Evolutionary conservation across 2,888 invertebrate genomes (phyloP), one percentile per base, ranked within the genome.

Genomic region (Ornithoptera priamus): DNA sequence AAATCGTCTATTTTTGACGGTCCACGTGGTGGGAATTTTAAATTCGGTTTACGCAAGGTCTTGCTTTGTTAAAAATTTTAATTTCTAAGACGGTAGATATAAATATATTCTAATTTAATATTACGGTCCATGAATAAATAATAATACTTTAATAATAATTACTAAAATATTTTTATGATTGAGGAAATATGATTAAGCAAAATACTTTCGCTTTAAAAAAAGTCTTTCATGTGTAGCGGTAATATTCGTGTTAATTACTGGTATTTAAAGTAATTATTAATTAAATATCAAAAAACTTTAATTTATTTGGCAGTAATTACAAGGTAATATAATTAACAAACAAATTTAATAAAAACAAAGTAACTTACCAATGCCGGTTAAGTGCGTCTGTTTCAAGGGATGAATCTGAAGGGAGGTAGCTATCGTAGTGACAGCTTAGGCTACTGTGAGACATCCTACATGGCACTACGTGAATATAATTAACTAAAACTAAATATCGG

Each of bases 371-470:
- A 78, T 91, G 93, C 76, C 89, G 86, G 81, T 93, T 93, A 76
- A 93, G 89, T 78, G 93, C 92, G 74, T 92, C 92, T 78, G 92
- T 91, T 84, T 93, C 93, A 53, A 90, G 87, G 69, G 92, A 91
- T 70, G 92, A 92, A 77, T 92, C 92, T 74, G 92, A 92, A 73
- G 90, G 92, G 72, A 91, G 86, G 78, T 92, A 92, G 86, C 88
- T 89, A 88, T 90, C 90, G 81, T 91, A 92, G 82, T 89, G 91
- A 88, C 88, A 90, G 85, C 85, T 91, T 72, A 91, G 85, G 85
- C 92, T 92, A 86, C 90, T 92, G 87, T 92, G 92, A 86, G 92
- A 92, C 92, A 92, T 92, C 83, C 92, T 92, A 90, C 92, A 92
- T 92, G 90, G 89, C 91, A 90, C 87, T 85, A 82, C 77, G 81